Evolutionary conservation across 30 jellyfish, hydroid and myxozoan species (phyloP).

Genomic region (Pseudorhiza aurosa): DNA sequence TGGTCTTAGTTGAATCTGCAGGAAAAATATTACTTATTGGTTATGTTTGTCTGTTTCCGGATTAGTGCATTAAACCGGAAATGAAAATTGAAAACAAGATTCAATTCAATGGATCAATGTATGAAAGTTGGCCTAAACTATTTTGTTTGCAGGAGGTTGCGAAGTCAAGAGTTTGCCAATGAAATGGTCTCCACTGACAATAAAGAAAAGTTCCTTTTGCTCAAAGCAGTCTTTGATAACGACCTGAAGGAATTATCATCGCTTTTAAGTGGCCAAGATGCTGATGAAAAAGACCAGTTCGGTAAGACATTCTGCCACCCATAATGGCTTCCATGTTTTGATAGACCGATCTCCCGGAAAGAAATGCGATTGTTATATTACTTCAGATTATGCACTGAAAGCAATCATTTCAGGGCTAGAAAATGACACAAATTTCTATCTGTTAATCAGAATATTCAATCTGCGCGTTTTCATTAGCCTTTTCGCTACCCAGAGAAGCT

Average conservation of each 20-base stretch:
- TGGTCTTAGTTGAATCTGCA: too few relatives aligned
- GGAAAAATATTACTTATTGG: too few relatives aligned
- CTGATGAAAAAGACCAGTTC: conserved; percentile 77
- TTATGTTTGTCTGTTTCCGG: background rate
- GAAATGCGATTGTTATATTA: background rate
- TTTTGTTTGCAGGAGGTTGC: too few relatives aligned
- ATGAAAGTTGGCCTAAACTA: conserved; percentile 9
- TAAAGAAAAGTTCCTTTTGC: conserved; percentile 66
- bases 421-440: too few relatives aligned
- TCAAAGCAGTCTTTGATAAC: conserved; percentile 80
- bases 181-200: conserved; percentile 52
- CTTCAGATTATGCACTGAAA: too few relatives aligned
- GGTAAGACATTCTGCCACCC: conserved; percentile 45
- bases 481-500: too few relatives aligned
- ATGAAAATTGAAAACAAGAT: background rate
- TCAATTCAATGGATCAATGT: background rate
- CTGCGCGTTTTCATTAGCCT: too few relatives aligned
- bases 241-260: conserved; percentile 46
- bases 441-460: too few relatives aligned
- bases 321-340: background rate
- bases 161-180: too few relatives aligned
- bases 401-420: background rate
- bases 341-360: background rate
- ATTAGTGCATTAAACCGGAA: conserved; percentile 2
- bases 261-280: conserved; percentile 63